Conservation (phyloP, 1,140 invertebrate genomes). For the Camponotus floridanus region DNA sequence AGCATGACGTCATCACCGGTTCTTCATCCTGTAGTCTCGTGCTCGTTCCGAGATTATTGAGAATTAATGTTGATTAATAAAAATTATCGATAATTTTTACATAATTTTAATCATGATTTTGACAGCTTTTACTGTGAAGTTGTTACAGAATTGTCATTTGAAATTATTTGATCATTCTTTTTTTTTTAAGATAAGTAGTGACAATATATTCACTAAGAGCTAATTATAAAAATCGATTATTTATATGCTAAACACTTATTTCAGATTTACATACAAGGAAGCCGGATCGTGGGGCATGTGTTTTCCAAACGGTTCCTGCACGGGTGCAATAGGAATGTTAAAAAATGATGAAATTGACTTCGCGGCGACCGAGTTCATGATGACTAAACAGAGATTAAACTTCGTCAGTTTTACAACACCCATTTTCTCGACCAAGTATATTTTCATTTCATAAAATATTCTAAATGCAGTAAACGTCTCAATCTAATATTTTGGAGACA, state of each 20-base stretch:
- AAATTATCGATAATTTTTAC: constrained; percentile 19
- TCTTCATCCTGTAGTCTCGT: not conserved
- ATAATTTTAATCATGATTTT: constrained; percentile 15
- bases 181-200: not conserved
- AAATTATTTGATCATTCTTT: not conserved
- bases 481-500: not conserved
- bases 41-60: not conserved
- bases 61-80: not conserved
- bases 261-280: constrained; percentile 76
- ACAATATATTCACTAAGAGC: no score
- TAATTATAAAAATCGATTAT: not conserved
- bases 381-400: constrained; percentile 80
- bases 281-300: constrained; percentile 77
- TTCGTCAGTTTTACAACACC: constrained; percentile 82
- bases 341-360: constrained; percentile 77
- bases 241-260: not conserved
- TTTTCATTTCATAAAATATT: not conserved
- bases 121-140: constrained; percentile 36
- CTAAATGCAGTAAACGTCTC: not conserved
- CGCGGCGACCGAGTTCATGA: constrained; percentile 81
- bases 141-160: constrained; percentile 18
- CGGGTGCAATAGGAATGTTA: constrained; percentile 79
- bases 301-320: constrained; percentile 78
- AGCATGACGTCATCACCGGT: constrained; percentile 40
- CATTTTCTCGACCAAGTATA: constrained; percentile 81